These are phyloP conservation scores for Rotaria magnacalcarata DNA, from an alignment of 2,888 invertebrate species.

Conservation along the genomic window DNA sequence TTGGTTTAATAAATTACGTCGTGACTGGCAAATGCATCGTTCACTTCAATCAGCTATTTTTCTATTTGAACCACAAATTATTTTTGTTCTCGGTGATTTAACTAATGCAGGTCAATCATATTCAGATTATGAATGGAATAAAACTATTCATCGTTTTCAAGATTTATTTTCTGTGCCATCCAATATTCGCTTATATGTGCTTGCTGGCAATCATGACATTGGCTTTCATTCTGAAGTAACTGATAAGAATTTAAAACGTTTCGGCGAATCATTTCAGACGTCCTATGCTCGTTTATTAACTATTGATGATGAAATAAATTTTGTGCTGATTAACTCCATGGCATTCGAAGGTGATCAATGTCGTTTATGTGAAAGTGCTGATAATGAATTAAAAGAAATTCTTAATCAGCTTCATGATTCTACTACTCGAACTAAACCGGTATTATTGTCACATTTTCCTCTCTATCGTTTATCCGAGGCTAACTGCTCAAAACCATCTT, in stretches of 20 bases:
- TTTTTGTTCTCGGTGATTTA: constrained; percentile 88
- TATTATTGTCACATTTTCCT: constrained; percentile 79
- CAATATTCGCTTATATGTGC: constrained; percentile 65
- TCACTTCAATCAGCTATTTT: constrained; percentile 80
- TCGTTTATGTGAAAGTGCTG: constrained; percentile 76
- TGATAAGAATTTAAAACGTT: constrained; percentile 54
- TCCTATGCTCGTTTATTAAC: constrained; percentile 16
- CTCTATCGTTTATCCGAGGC: constrained; percentile 80
- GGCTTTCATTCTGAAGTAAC: constrained; percentile 78
- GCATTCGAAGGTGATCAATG: constrained; percentile 92
- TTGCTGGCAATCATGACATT: constrained; percentile 93
- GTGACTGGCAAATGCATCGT: constrained; percentile 95
- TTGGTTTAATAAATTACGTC: constrained; percentile 86
- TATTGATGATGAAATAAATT: constrained; percentile 69
- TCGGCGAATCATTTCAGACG: constrained; percentile 64
- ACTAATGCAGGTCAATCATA: constrained; percentile 90
- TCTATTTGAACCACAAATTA: constrained; percentile 77
- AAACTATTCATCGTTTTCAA: neutral
- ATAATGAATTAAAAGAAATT: constrained; percentile 58
- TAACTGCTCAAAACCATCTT: constrained; percentile 67
- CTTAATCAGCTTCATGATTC: constrained; percentile 53
- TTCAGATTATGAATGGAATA: constrained; percentile 65
- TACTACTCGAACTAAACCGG: constrained; percentile 39
- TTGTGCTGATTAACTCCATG: constrained; percentile 90
- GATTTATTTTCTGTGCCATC: neutral